Conservation (phyloP, 1,140 invertebrate species). For the Helicorthomorpha holstii region DNA sequence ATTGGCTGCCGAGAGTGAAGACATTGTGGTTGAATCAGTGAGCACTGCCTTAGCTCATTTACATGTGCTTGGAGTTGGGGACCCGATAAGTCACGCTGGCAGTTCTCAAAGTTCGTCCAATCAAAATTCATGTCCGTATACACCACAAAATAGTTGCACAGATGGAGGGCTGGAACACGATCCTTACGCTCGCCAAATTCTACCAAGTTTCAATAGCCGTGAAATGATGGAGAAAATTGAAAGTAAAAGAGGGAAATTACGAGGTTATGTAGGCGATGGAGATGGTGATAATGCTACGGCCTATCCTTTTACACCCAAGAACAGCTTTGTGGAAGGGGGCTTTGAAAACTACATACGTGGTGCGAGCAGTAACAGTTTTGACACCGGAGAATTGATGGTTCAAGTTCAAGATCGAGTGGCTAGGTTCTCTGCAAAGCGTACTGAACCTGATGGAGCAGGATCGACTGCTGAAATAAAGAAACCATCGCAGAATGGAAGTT, state of each 20-base stretch:
- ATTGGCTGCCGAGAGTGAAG: background rate
- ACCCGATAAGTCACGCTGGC: conserved; percentile 1
- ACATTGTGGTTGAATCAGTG: background rate
- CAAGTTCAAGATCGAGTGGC: conserved; percentile 5
- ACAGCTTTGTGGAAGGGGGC: conserved; percentile 20
- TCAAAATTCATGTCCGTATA: conserved; percentile 22
- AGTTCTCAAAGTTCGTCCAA: conserved; percentile 15
- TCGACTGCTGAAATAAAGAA: background rate
- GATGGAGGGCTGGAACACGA: conserved; percentile 13
- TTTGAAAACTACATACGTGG: conserved; percentile 16
- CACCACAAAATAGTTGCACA: conserved; percentile 19
- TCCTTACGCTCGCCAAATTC: conserved; percentile 10
- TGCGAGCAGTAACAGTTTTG: no score
- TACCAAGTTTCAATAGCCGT: conserved; percentile 22
- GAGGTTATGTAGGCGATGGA: conserved; percentile 16
- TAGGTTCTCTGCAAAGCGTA: no score
- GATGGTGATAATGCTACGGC: conserved; percentile 11
- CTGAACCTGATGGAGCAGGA: background rate
- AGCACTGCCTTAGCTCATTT: background rate
- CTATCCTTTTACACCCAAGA: conserved; percentile 22
- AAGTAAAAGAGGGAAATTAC: conserved; percentile 16
- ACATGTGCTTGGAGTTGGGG: background rate
- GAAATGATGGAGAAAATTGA: conserved; percentile 24
- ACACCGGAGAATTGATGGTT: conserved; percentile 2
- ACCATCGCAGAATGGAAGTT: no score